Evolutionary conservation across 1,140 invertebrate species (phyloP).

Genomic region (Plectrocnemia conspersa): DNA sequence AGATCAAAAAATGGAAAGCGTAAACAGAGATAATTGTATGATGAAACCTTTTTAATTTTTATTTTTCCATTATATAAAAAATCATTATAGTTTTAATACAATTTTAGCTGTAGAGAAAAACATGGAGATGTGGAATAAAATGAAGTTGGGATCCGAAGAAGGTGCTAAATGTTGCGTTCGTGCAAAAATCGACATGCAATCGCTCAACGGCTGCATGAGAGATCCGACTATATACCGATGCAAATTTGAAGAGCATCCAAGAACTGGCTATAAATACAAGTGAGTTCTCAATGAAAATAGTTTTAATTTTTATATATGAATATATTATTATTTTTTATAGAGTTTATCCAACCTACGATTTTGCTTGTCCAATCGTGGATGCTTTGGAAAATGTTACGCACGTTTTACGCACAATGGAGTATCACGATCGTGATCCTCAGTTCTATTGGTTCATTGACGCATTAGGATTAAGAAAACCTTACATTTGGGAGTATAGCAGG

Average conservation of each 20-base stretch:
- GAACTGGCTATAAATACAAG: constrained; percentile 95
- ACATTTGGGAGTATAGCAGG: constrained; percentile 92
- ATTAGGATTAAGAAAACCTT: constrained; percentile 78
- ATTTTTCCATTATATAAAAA: constrained; percentile 1
- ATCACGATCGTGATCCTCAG: constrained; percentile 96
- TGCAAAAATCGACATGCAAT: constrained; percentile 97
- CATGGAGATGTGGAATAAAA: constrained; percentile 89
- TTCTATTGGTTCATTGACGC: constrained; percentile 96
- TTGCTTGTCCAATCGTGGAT: constrained; percentile 99
- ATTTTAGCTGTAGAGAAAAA: constrained; percentile 77
- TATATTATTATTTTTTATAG: constrained; percentile 52
- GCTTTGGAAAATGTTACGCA: constrained; percentile 96
- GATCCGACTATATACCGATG: constrained; percentile 99
- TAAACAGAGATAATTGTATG: constrained; percentile 80
- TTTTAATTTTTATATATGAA: constrained; percentile 6
- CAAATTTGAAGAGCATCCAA: constrained; percentile 89
- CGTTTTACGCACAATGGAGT: constrained; percentile 95
- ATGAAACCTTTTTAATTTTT: no score
- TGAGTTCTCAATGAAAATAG: constrained; percentile 46
- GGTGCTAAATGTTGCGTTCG: constrained; percentile 89
- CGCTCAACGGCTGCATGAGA: constrained; percentile 92
- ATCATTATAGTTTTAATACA: constrained; percentile 22
- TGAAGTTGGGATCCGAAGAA: constrained; percentile 76
- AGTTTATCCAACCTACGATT: constrained; percentile 99
- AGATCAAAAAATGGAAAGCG: constrained; percentile 82